Evolutionary conservation across 2,113 vertebrate species (phyloP), one percentile per base, ranked within the genome.

Genomic region (Colinus virginianus): DNA sequence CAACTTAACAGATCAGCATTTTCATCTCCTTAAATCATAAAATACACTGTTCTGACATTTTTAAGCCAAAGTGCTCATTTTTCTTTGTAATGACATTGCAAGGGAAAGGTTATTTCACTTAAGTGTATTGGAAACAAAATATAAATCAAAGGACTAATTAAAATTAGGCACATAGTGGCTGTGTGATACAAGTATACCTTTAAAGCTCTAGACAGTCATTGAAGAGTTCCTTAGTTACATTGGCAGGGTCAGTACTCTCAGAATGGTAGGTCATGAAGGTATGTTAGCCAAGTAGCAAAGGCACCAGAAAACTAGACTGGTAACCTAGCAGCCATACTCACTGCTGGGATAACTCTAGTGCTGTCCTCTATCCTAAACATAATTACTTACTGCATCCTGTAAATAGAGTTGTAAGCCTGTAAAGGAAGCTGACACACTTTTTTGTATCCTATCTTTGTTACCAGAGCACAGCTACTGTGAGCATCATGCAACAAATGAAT

Each of bases 61-160:
- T 87, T 51, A 68, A 93, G 67, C 6, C 6, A 59, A 75, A 87
- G 10, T 20, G 61, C 75, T 7, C 3, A 5, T 51, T 81, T 87
- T 84, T 80, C 45, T 78, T 81, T 66, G 53, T 87, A 71, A 64
- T 55, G 26, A 28, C 13, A 56, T 56, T 68, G 15, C 53, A 84
- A 82, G 53, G n/a, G 38, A 68, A 38, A 87, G 19, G 7, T 56
- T 94, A 64, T 91, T 89, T 78, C 4, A 64, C 48, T 72, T 42
- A 81, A 87, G 32, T 87, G 19, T 75, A 67, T 68, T 71, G 15
- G 56, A 84, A 93, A 9, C 77, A 62, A 86, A 87, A 61, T 68
- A 48, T 38, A 78, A 70, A 72, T 78, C 46, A 63, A 83, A 77
- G 30, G 13, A 79, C 28, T 58, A 15, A 6, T 6, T 68, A 85